Percentiles rank a stretch among this genome's conserved stretches.
Evolutionary conservation across 2,888 invertebrate species (phyloP).

Genomic region (Apoda limacodes): DNA sequence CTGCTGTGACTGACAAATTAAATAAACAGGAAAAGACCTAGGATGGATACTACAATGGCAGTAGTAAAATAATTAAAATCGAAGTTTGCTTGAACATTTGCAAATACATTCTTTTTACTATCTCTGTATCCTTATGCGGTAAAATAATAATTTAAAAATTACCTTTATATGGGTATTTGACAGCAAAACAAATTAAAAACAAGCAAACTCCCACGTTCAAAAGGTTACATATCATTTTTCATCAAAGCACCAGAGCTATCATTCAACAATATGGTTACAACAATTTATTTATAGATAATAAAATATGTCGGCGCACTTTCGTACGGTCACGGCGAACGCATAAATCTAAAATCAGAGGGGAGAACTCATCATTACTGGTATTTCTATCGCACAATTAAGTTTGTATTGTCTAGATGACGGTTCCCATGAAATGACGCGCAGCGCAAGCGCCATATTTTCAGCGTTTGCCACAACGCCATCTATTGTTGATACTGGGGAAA

Average conservation of each 20-base stretch:
- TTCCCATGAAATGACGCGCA: slow-evolving; percentile 55
- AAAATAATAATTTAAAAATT: too few species aligned
- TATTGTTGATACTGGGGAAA: slow-evolving; percentile 36
- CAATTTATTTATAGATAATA: slow-evolving; percentile 53
- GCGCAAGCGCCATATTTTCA: slow-evolving; percentile 29
- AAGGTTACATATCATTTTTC: slow-evolving; percentile 21
- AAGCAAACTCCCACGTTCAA: slow-evolving; percentile 54
- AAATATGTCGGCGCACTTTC: slow-evolving; percentile 47
- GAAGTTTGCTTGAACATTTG: too few species aligned
- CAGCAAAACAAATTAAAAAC: too few species aligned
- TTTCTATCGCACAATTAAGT: slow-evolving; percentile 63
- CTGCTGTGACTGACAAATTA: too few species aligned
- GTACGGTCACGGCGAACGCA: slow-evolving; percentile 47
- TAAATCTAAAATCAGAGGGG: slow-evolving; percentile 46
- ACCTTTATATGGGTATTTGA: too few species aligned
- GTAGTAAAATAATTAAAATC: too few species aligned
- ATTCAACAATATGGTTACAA: slow-evolving; percentile 54
- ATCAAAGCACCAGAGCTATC: slow-evolving; percentile 42
- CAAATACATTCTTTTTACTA: too few species aligned
- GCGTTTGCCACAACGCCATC: slow-evolving; percentile 27
- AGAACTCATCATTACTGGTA: slow-evolving; percentile 51
- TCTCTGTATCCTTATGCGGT: too few species aligned
- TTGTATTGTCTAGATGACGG: slow-evolving; percentile 47
- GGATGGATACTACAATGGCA: too few species aligned
- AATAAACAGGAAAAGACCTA: too few species aligned